Base-by-base conservation (phyloP, 2,113 vertebrate species). In the Syngnathus typhle region DNA sequence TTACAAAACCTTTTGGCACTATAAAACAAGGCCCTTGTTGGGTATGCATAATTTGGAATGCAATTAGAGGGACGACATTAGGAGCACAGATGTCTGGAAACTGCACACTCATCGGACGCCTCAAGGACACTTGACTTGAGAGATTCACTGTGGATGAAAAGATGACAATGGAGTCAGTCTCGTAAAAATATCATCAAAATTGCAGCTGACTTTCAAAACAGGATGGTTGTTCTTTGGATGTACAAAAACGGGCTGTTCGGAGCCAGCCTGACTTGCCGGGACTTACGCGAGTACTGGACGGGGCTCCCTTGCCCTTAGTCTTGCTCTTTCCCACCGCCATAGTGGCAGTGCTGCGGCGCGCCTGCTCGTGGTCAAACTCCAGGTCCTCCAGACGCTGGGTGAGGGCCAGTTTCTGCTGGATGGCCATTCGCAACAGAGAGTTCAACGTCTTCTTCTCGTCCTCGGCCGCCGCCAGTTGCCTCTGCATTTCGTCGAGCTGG, bases 301-400 rank as follows among this genome's bases (percentile, higher is more conserved):
- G 76, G 18, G 81, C 78, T 67, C 91, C 89, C 81, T 93, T 96
- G 89, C 89, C 88, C 86, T 95, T 95, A 72, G 68, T 82, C 84
- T 95, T 98, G 84, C 90, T 65, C 52, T 85, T 87, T n/a, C 81
- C 69, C n/a, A 44, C 77, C 6, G 37, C 71, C 1, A 61, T 68
- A 68, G 80, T 64, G 49, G 93, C 90, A 58, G 88, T 92, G 75
- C 85, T 94, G 81, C 96, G 91, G 68, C 93, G 94, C 46, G 92
- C 89, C 90, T 98, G 96, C 88, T 98, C 96, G 0, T 98, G 94
- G 84, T 98, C 94, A 43, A 92, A 91, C 88, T 91, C 91, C 74
- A 91, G 71, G 73, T 92, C 91, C 82, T 92, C 91, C 15, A 92
- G 76, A 9, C 90, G 86, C 77, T 92, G 91, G 0, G 91, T 92